Evolutionary conservation across 2,888 invertebrate genomes (phyloP).

Genomic region (Agriopis marginaria): DNA sequence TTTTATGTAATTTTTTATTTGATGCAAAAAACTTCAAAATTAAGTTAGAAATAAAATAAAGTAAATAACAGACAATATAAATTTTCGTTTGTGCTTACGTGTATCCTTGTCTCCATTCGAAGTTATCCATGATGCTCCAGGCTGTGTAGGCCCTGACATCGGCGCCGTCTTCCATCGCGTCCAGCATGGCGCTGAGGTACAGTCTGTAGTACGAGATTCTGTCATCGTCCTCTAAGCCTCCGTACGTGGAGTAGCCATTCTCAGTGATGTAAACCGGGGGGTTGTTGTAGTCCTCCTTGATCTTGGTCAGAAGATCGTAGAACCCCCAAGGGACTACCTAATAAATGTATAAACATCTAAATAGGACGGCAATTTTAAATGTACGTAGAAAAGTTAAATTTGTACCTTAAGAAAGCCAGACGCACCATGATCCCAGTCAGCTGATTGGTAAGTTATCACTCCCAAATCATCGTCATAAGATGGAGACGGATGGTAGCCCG

Average conservation of each 20-base stretch:
- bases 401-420: slow-evolving; percentile 34
- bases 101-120: slow-evolving; percentile 86
- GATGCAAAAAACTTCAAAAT: too few relatives aligned
- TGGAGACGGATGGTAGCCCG: slow-evolving; percentile 46
- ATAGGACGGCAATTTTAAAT: background rate
- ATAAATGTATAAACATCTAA: slow-evolving; percentile 10
- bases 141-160: slow-evolving; percentile 78
- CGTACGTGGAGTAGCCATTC: slow-evolving; percentile 71
- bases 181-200: slow-evolving; percentile 67
- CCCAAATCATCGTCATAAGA: slow-evolving; percentile 57
- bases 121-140: slow-evolving; percentile 88
- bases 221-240: slow-evolving; percentile 68
- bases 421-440: slow-evolving; percentile 46
- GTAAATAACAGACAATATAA: too few relatives aligned
- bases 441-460: slow-evolving; percentile 34
- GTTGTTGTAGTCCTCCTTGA: slow-evolving; percentile 77
- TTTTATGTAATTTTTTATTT: too few relatives aligned
- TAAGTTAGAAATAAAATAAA: too few relatives aligned
- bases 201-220: slow-evolving; percentile 66
- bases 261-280: slow-evolving; percentile 85
- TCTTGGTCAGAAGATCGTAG: slow-evolving; percentile 77
- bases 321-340: slow-evolving; percentile 84
- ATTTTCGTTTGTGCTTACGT: slow-evolving; percentile 56
- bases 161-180: slow-evolving; percentile 71
- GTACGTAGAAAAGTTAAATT: background rate